These are phyloP conservation scores for Ifrita kowaldi DNA, from an alignment of 2,113 vertebrate genomes.

Conservation along the genomic window DNA sequence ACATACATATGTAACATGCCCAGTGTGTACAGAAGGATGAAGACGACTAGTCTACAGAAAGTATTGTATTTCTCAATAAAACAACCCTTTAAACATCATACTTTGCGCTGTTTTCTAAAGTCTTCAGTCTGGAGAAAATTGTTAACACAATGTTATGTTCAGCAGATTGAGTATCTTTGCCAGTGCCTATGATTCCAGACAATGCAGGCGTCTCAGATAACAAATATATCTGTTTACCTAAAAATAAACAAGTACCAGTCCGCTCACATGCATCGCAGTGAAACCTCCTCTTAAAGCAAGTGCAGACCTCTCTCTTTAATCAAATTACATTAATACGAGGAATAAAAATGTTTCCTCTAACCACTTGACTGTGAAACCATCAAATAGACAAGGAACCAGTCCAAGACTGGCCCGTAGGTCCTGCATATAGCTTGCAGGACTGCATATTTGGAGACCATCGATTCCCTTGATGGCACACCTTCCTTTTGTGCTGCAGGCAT, in stretches of 20 bases:
- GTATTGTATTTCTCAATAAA: not conserved
- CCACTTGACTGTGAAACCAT: not conserved
- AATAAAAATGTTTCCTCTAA: not conserved
- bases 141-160: not conserved
- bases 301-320: not conserved
- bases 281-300: not conserved
- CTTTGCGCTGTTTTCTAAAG: not conserved
- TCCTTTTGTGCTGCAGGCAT: not conserved
- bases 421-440: not conserved
- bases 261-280: not conserved
- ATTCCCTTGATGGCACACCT: not conserved
- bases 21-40: not conserved
- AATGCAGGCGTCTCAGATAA: not conserved
- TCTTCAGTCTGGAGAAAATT: not conserved
- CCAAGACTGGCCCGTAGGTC: not conserved
- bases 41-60: not conserved
- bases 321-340: not conserved
- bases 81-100: not conserved
- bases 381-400: not conserved
- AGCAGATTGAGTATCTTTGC: not conserved
- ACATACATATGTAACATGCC: rapidly evolving
- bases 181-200: not conserved
- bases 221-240: not conserved
- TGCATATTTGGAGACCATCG: not conserved
- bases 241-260: not conserved